Evolutionary conservation across 37 sponge, comb jelly and placozoan species (phyloP), one percentile per base, ranked within the genome.

Genomic region (Aphrocallistes beatrix): DNA sequence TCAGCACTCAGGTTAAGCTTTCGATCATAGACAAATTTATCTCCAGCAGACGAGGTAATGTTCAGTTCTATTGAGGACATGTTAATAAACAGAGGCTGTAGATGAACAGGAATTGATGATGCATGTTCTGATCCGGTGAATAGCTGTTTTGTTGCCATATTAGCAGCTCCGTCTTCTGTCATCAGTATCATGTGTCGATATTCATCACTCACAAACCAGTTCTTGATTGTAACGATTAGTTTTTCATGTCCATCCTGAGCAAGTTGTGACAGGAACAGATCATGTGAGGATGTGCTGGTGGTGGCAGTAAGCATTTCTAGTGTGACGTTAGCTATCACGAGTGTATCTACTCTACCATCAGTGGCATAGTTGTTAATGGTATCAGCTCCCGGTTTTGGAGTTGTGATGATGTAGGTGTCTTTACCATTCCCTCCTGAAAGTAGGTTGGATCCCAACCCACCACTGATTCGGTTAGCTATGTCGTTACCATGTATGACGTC

Each of bases 311-410:
- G 1, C 6, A 85, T 21, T 17, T 1, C n/a, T 36, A 47, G 23
- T 8, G 6, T 25, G 1, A 51, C 60, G 1, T 9, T 75, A 47
- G 32, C 38, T 28, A 87, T 50, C 10, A 82, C 9, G 51, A 87
- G 38, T 49, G 30, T 39, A 45, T 87, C 83, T 36, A 32, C 10
- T 9, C 1, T 10, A 21, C 21, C 83, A 82, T 87, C 87, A 82
- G 32, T 51, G 36, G 87, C 87, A 82, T 36, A 87, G 51, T 87
- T 87, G 37, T 82, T 48, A 38, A 87, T 82, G 37, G 39, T 37
- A 37, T 34, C 83, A 17, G 0, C 1, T 30, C 86, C 86, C n/a
- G n/a, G n/a, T 38, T 60, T 38, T 19, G 1, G 19, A 37, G 38
- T 39, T 1, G 51, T 21, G 45, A 87, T 47, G 28, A 28, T 17